Percentiles rank a stretch among this genome's conserved stretches.
These are phyloP conservation scores for Drosophila neotestacea DNA, from an alignment of 2,888 invertebrate species.

Conservation along the genomic window DNA sequence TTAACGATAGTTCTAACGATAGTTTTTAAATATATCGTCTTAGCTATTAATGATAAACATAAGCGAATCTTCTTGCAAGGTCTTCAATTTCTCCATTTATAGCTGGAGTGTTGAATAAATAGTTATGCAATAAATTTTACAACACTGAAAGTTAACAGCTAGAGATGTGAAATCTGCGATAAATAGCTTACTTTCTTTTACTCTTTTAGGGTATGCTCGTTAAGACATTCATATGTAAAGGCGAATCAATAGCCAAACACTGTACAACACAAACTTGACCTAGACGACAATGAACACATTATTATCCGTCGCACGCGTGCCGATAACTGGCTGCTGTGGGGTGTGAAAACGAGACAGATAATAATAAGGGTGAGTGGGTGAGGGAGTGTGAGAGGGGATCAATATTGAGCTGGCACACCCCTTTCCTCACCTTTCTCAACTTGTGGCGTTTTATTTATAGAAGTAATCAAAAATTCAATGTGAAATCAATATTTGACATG, in stretches of 20 bases:
- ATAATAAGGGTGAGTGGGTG: background rate
- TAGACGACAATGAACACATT: slow-evolving; percentile 62
- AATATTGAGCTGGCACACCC: background rate
- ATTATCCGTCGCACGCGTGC: slow-evolving; percentile 70
- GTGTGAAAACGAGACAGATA: slow-evolving; percentile 24
- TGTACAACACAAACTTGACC: slow-evolving; percentile 59
- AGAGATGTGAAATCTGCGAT: background rate
- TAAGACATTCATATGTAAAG: background rate
- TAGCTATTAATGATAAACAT: too few species aligned
- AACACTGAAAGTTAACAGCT: background rate
- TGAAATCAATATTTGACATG: slow-evolving; percentile 75
- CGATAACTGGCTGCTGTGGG: slow-evolving; percentile 27
- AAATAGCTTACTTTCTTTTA: background rate
- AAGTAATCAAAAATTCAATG: slow-evolving; percentile 77
- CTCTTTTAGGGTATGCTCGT: slow-evolving; percentile 7
- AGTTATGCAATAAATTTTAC: background rate
- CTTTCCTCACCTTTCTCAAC: background rate
- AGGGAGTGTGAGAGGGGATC: too few species aligned
- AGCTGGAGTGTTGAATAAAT: background rate
- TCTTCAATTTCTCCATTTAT: background rate
- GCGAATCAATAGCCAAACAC: background rate
- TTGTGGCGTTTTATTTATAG: slow-evolving; percentile 61
- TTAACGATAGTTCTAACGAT: too few species aligned
- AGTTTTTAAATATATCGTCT: too few species aligned
- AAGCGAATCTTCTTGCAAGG: too few species aligned